Conservation (phyloP, 2,113 vertebrate species). For the Falcunculus frontatus region DNA sequence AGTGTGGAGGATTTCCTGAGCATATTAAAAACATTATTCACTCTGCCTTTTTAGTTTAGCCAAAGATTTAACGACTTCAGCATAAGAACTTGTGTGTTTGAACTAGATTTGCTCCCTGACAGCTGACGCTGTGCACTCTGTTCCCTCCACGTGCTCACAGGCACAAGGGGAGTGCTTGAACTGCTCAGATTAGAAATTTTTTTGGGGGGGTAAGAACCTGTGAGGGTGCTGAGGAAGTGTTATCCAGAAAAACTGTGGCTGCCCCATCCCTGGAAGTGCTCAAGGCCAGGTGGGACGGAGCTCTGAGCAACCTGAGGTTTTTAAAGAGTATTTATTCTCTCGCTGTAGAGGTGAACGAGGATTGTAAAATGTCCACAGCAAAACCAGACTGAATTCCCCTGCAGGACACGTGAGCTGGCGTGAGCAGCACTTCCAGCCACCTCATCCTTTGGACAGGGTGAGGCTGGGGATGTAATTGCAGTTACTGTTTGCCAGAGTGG, state of each 20-base stretch:
- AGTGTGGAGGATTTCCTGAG: background rate
- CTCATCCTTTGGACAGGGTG: background rate
- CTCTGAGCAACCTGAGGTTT: background rate
- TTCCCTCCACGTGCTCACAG: background rate
- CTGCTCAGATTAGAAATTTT: background rate
- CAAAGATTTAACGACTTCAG: background rate
- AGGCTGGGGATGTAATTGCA: background rate
- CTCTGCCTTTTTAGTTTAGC: slow-evolving; percentile 20
- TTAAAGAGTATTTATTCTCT: background rate
- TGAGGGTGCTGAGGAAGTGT: background rate
- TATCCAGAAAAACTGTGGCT: background rate
- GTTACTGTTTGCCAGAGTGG: background rate
- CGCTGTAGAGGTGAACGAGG: background rate
- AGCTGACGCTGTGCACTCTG: background rate
- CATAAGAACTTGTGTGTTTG: background rate
- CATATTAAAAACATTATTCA: slow-evolving; percentile 5
- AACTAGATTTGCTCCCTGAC: background rate
- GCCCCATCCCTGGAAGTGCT: background rate
- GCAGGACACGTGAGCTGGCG: background rate
- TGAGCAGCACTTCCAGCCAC: background rate
- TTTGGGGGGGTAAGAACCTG: background rate
- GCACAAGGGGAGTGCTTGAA: background rate
- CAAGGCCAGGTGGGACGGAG: background rate
- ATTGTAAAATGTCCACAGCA: background rate
- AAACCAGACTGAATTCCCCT: background rate